Base-by-base conservation (phyloP, 2,113 vertebrate species). In the Phalacrocorax pelagicus region DNA sequence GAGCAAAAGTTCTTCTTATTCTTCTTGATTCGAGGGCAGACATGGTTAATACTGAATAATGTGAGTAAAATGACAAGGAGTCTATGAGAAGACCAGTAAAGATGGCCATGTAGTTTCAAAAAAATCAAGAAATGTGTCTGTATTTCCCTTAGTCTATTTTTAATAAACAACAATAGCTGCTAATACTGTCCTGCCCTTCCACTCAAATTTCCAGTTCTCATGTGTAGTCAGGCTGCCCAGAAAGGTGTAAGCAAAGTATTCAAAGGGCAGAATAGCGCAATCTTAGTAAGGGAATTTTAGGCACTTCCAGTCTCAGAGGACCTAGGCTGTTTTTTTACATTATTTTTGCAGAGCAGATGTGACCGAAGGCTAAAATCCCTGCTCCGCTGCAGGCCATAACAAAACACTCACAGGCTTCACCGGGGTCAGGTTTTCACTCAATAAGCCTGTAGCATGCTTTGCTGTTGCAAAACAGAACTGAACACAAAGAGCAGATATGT, bases 271-370 rank as follows among this genome's bases (percentile, higher is more conserved):
- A 84, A 74, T 6, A 58, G n/a, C 0, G 0, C 24, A 71, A 52
- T 82, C 36, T 63, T 62, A 72, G 49, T 59, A 81, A 51, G 55
- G n/a, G 51, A 88, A 80, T 92, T 96, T 77, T 80, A 93, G 78
- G 20, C 59, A 70, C 67, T 95, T 91, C 49, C 71, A 1, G 15
- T 88, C 81, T 93, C 67, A 21, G 75, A 94, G 58, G 88, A 80
- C 87, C 22, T 49, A 14, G 8, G 22, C 6, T 44, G 18, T 1
- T 18, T 46, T 81, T 87, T 55, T 11, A 55, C 49, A 49, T 54
- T 78, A 73, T 79, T 67, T 94, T 96, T 87, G 91, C 77, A 79
- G 84, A 87, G 61, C 49, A 87, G 57, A 63, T 72, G 81, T 95
- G 61, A 92, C 84, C 49, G 52, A 61, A 75, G 46, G 70, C 65